phyloP scores from a whole-genome alignment of 2,888 invertebrate species.

The Petrolisthes manimaculis region DNA sequence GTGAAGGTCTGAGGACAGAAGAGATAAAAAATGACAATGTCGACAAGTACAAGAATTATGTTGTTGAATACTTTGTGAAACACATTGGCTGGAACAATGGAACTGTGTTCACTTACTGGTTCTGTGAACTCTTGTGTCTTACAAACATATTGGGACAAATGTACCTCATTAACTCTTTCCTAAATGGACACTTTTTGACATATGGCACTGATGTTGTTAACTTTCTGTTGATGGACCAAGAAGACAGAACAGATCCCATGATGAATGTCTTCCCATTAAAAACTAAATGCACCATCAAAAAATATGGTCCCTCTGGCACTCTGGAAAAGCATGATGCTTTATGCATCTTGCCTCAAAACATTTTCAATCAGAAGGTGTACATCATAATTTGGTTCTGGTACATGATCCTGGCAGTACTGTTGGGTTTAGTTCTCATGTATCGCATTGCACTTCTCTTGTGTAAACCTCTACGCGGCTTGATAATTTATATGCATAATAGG shows the following conservation, averaged over 20 bases:
- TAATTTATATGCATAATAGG: no score
- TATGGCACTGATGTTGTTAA: slow-evolving; percentile 75
- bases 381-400: slow-evolving; percentile 37
- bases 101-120: slow-evolving; percentile 87
- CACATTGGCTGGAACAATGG: slow-evolving; percentile 74
- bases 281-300: slow-evolving; percentile 21
- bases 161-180: slow-evolving; percentile 90
- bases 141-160: slow-evolving; percentile 86
- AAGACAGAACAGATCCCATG: background rate
- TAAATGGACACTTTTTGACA: slow-evolving; percentile 89
- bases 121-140: slow-evolving; percentile 86
- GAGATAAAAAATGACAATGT: no score
- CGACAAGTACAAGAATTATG: no score
- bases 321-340: background rate
- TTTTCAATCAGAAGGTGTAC: slow-evolving; percentile 26
- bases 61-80: no score
- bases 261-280: slow-evolving; percentile 20
- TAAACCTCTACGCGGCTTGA: no score
- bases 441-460: no score
- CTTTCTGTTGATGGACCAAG: background rate
- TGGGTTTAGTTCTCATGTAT: no score
- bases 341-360: slow-evolving; percentile 37
- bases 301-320: slow-evolving; percentile 1
- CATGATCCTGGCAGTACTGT: slow-evolving; percentile 1
- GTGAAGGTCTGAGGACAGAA: no score